Base-by-base conservation (phyloP, 2,888 invertebrate genomes). In the Epinotia bilunana region DNA sequence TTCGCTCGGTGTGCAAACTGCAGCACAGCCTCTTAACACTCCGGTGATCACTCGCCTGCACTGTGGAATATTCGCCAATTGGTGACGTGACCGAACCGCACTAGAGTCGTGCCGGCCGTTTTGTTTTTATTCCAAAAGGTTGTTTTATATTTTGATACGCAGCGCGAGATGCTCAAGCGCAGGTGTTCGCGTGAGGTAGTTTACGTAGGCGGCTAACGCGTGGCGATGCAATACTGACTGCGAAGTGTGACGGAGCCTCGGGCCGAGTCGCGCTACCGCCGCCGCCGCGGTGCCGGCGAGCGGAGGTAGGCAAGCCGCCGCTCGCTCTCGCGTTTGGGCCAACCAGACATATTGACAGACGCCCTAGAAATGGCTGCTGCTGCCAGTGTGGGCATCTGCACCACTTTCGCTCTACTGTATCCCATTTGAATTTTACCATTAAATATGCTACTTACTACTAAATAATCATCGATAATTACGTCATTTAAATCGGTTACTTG, bases 1-100 rank as follows among this genome's bases (percentile, higher is more conserved):
- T 92, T 91, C 91, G 90, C 91, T 88, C 82, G 84, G 86, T 84
- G 83, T 85, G 85, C 87, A 89, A 89, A 81, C 79, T 82, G 79
- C 73, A 77, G 75, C 77, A 72, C 80, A 76, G 76, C 76, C 76
- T 76, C 79, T 77, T 74, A 77, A 65, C 76, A 79, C 79, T 79
- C 68, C 73, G 76, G 69, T 73, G 74, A 76, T 78, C 77, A 88
- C 87, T 75, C 23, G 74, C 57, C 58, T 23, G 61, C 65, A 61
- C 75, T 61, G 28, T 46, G 61, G 57, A 28, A 12, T 53, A 67
- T 57, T 71, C 28, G 65, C n/a, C 23, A 64, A 61, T 39, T 57
- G 63, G 55, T 43, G 39, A 43, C 20, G 33, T 46, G 57, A 67
- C 43, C 46, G 55, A 67, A 61, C 55, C 23, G 67, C 67, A 72